Evolutionary conservation across 23 tunicate genomes (phyloP).

Genomic region (Oikopleura dioica): DNA sequence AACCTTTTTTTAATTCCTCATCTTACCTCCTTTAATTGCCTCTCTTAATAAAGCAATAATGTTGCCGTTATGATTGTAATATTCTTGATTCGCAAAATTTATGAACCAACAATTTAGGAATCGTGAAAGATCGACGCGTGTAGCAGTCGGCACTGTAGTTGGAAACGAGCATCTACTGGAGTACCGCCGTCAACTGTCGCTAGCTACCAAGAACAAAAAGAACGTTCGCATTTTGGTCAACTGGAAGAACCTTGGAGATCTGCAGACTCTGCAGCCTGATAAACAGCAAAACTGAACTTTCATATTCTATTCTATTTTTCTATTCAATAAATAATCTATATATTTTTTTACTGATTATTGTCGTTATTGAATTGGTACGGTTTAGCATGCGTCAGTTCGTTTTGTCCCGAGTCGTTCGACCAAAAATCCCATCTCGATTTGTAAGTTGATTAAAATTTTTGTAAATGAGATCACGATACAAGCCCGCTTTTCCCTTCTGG

Average conservation of each 20-base stretch:
- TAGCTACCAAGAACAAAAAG: neutral
- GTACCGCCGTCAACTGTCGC: neutral
- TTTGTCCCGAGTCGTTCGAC: neutral
- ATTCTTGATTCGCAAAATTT: too few relatives aligned
- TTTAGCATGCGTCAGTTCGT: neutral
- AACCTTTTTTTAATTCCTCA: too few relatives aligned
- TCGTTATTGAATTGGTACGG: neutral
- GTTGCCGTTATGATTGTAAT: too few relatives aligned
- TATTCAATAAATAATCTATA: too few relatives aligned
- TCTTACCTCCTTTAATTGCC: too few relatives aligned
- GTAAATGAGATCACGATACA: neutral
- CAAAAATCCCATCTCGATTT: neutral
- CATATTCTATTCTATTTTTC: too few relatives aligned
- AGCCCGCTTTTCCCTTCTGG: neutral
- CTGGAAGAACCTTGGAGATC: neutral
- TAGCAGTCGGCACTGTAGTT: neutral
- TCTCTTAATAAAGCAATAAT: too few relatives aligned
- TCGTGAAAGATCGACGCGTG: slow-evolving; percentile 9
- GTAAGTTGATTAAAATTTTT: neutral
- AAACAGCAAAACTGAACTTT: too few relatives aligned
- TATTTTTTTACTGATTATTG: neutral
- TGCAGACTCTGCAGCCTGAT: neutral
- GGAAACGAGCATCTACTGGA: neutral
- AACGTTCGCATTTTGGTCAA: neutral
- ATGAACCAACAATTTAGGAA: too few relatives aligned